These are phyloP conservation scores for Corythornis madagascariensis DNA, from an alignment of 2,113 vertebrate species.

Conservation along the genomic window DNA sequence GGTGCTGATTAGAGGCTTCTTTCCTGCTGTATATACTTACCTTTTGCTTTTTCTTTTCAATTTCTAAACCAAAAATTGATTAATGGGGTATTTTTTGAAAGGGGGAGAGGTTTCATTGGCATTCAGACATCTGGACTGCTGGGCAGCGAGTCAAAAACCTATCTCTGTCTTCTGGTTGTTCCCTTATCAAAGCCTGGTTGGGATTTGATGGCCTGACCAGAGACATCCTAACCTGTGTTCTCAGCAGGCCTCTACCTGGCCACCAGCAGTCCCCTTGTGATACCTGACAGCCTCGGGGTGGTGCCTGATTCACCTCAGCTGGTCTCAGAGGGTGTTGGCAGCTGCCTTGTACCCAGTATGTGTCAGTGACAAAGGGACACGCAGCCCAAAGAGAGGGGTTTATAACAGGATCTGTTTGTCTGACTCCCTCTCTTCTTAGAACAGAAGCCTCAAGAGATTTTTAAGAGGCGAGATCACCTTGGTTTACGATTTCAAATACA, in stretches of 20 bases:
- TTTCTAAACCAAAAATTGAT: neutral
- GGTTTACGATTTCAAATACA: neutral
- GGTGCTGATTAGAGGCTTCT: neutral
- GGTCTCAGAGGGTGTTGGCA: neutral
- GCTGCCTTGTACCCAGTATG: neutral
- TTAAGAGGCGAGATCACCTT: neutral
- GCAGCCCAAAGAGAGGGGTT: neutral
- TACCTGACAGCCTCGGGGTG: neutral
- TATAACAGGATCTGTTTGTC: neutral
- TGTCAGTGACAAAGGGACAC: neutral
- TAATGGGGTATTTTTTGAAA: neutral
- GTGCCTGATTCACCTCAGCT: accelerated
- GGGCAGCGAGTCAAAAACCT: neutral
- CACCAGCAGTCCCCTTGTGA: neutral
- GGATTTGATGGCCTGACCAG: neutral
- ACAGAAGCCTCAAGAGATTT: neutral
- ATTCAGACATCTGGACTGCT: neutral
- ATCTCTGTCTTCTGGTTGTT: neutral
- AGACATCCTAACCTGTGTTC: neutral
- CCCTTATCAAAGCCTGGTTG: neutral
- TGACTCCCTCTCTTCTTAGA: neutral
- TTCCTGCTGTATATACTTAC: neutral
- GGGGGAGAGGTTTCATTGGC: neutral
- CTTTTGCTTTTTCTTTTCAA: neutral
- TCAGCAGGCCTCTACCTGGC: neutral